Conservation (phyloP, 1,140 invertebrate genomes). For the Drosophila sp. region DNA sequence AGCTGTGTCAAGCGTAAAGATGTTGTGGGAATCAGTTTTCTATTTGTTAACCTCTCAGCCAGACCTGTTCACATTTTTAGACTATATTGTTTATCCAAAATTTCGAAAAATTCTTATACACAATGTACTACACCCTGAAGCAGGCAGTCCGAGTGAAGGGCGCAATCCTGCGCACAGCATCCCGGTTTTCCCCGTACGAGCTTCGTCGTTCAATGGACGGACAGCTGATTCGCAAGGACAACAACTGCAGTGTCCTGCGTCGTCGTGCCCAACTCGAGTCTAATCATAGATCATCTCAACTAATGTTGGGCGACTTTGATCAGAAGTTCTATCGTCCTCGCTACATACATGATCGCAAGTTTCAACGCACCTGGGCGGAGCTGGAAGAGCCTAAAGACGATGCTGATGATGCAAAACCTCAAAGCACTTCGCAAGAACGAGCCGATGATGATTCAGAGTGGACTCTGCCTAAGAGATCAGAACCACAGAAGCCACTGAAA, state of each 20-base stretch:
- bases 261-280: conserved; percentile 15
- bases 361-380: conserved; percentile 10
- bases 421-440: neutral
- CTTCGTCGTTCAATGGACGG: neutral
- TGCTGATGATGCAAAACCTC: neutral
- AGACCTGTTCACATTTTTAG: neutral
- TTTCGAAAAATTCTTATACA: neutral
- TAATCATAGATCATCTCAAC: neutral
- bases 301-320: neutral
- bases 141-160: neutral
- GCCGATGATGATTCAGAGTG: neutral
- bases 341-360: too few species aligned
- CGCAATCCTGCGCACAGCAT: neutral
- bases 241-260: conserved; percentile 17
- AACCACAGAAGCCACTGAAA: neutral
- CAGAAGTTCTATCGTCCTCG: conserved; percentile 6
- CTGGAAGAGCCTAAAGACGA: neutral
- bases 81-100: neutral
- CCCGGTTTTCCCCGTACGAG: neutral
- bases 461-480: neutral
- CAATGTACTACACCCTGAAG: neutral
- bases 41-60: neutral
- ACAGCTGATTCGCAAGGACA: neutral
- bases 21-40: neutral
- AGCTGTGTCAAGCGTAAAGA: neutral